Evolutionary conservation across 53 echinoderm and acorn worm genomes (phyloP), one percentile per base, ranked within the genome.

Genomic region (Echinometra lucunter): DNA sequence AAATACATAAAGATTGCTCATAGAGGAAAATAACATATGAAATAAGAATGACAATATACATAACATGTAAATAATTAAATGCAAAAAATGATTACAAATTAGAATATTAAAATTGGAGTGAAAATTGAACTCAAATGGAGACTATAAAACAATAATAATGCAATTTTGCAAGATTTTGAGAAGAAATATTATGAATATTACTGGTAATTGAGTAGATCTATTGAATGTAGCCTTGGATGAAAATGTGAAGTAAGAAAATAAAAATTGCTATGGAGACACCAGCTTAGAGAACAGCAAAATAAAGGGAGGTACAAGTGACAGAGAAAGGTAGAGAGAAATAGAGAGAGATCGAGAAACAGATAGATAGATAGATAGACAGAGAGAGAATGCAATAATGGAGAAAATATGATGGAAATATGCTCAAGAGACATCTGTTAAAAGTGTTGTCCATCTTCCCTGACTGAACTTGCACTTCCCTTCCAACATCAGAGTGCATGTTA

Each of bases 341-440:
- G n/a, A 72, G 72, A 72, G 72, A 72, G 72, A 72, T 32, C 30
- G 70, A 70, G 70, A 70, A 25, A 70, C 34, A 72, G 12, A 72
- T 32, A 34, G 4, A 0, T 6, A 72, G 4, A 35, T 6, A 72
- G 35, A 32, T 0, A 3, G 5, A n/a, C 6, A 72, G 32, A 34
- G 72, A 25, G 30, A 30, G 27, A 30, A 9, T 23, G 70, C 6
- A 34, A 12, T 3, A 34, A 35, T 30, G 72, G 72, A 27, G 35
- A 21, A 60, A 58, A 58, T 53, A 53, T 53, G 53, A 53, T 11
- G 53, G 13, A 74, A 74, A 74, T 3, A 5, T 35, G 37, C 18
- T 74, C 32, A 8, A 34, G 74, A 74, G 74, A 74, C 53, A 53
- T 13, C 53, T 53, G 9, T 53, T 53, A 53, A 53, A 53, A 53